Evolutionary conservation across 2,888 invertebrate genomes (phyloP), one percentile per base, ranked within the genome.

Genomic region (Drosophila neoperkinsi): DNA sequence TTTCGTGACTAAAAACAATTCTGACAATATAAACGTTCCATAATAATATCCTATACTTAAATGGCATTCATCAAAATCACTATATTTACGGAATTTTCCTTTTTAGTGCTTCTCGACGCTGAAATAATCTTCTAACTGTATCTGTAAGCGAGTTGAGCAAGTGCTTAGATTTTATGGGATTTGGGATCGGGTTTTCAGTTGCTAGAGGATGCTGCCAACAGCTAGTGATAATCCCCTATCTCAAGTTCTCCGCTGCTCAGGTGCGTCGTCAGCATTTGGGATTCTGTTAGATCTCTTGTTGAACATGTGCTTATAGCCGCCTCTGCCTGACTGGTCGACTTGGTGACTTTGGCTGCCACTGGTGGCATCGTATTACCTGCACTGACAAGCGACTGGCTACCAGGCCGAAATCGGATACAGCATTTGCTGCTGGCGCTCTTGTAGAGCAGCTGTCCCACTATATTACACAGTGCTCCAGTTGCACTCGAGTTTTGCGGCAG

Each of bases 291-390:
- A 76, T 69, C 62, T 71, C 83, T 70, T 84, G 84, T 90, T 85
- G 58, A 80, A 84, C 90, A 84, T 90, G 88, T 84, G 88, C 90
- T 90, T 83, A 74, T 65, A 64, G 88, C 67, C 72, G 82, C 75
- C 69, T 69, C 81, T 71, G 77, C 66, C 59, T 55, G 61, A 57
- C 41, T 38, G n/a, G 56, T 55, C 28, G 34, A n/a, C 36, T 33
- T 33, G 41, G 36, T 31, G 61, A 33, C 55, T 38, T 61, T 53
- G 36, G 60, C 30, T 28, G 53, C 63, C 65, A 82, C 58, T 67
- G 71, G 67, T 60, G 62, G 68, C 71, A 72, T 85, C 74, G 71
- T 57, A 75, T 89, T 87, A 71, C 84, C 59, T 36, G 64, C 63
- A 78, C 36, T 90, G 86, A 90, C 90, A 85, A 81, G 68, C 67